phyloP scores from a whole-genome alignment of 2,888 invertebrate species.

The Cinara cedri region DNA sequence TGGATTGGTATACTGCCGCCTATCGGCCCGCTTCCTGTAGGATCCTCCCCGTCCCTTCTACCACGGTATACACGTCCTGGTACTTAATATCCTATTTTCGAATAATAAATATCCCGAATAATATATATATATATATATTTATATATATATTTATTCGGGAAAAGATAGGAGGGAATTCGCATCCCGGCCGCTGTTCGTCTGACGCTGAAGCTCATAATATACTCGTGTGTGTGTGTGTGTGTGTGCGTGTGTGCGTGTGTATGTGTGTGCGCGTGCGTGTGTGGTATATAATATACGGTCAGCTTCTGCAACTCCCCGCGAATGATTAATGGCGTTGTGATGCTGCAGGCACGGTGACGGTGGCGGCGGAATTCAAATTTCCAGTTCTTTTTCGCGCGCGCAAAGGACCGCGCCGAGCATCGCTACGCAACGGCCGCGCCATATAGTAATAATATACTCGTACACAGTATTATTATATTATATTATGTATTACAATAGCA shows the following conservation, averaged over 20 bases:
- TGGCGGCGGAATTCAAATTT: constrained; percentile 38
- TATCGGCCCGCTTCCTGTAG: constrained; percentile 47
- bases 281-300: constrained; percentile 3
- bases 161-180: constrained; percentile 29
- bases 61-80: constrained; percentile 25
- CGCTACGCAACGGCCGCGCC: too few relatives aligned
- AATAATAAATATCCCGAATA: constrained; percentile 52
- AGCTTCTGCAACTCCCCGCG: constrained; percentile 25
- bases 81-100: constrained; percentile 56
- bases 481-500: neutral
- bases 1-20: constrained; percentile 39
- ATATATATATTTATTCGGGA: neutral
- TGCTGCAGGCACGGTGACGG: neutral
- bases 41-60: neutral
- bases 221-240: too few relatives aligned
- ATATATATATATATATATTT: neutral
- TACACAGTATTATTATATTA: neutral
- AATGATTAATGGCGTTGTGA: constrained; percentile 31
- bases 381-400: constrained; percentile 7
- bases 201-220: too few relatives aligned
- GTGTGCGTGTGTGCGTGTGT: too few relatives aligned
- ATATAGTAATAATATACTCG: too few relatives aligned
- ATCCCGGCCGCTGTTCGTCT: neutral
- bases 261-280: too few relatives aligned
- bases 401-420: neutral